Base-by-base conservation (phyloP, 2,113 vertebrate genomes). In the Maccullochella peelii region DNA sequence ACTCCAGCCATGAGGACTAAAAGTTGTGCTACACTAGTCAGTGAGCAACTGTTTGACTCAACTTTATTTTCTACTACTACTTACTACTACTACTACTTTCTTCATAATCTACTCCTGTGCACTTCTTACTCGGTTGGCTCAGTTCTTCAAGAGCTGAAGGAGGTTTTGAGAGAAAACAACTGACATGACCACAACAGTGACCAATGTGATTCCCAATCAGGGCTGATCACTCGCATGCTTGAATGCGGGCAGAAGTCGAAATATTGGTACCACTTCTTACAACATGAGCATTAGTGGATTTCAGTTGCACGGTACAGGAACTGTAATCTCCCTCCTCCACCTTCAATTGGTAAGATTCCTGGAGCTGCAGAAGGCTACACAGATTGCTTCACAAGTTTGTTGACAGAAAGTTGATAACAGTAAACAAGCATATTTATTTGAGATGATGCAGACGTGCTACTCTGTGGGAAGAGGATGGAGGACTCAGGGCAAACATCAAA, bases 321-420 rank as follows among this genome's bases (percentile, higher is more conserved):
- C 42, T 57, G 47, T 47, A 63, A n/a, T 33, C 62, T 50, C 9
- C 30, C 6, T 49, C 58, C 57, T 42, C 25, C 55, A 55, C 36
- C 47, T 55, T 78, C 40, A 14, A 0, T 58, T n/a, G 38, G 50
- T 75, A 25, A 42, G 36, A 73, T 52, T 66, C 38, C 54, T 33
- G 50, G 69, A 75, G 52, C 69, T 30, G 70, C 73, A 81, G 38
- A 70, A 33, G 42, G 42, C 44, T 20, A 12, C 67, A 30, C 44
- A 63, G 59, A 47, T 54, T 5, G 47, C 63, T 71, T 38, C 58
- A 62, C 44, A 44, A 5, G 69, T 77, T 49, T 84, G 21, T 72
- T 77, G 57, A 73, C 57, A 79, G 70, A 30, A 54, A 59, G 74
- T 30, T 62, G 71, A 84, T 55, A 73, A 75, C 30, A 77, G 65